A percentile compares a stretch with the other conserved stretches of the same genome.
Evolutionary conservation across 1,140 invertebrate species (phyloP).

Genomic region (Drosophila tropicalis): DNA sequence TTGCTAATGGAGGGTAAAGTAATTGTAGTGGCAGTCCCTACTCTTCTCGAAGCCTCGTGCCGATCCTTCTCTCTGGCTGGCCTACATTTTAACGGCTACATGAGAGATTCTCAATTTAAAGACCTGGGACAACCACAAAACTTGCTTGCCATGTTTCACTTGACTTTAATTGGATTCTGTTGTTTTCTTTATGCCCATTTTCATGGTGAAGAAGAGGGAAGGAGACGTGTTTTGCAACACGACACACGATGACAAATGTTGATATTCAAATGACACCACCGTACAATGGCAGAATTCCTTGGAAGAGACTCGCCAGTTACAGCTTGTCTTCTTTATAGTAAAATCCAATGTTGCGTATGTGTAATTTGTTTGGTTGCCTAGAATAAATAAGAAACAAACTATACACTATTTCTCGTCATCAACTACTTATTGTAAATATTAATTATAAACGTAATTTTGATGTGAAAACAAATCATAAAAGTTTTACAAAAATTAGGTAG

Average conservation of each 20-base stretch:
- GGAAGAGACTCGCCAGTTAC: too few relatives aligned
- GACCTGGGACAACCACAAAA: slow-evolving; percentile 44
- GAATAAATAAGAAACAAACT: too few relatives aligned
- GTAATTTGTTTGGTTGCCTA: too few relatives aligned
- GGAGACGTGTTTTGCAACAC: slow-evolving; percentile 64
- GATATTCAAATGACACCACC: slow-evolving; percentile 73
- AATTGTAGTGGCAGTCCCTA: slow-evolving; percentile 47
- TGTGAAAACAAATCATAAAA: too few relatives aligned
- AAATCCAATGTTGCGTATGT: too few relatives aligned
- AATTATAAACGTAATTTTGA: too few relatives aligned
- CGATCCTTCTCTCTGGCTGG: slow-evolving; percentile 56
- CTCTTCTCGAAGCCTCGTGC: background rate
- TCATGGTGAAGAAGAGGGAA: slow-evolving; percentile 38
- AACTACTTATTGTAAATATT: too few relatives aligned
- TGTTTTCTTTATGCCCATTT: slow-evolving; percentile 74
- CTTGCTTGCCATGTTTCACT: slow-evolving; percentile 67
- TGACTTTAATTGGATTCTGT: slow-evolving; percentile 79
- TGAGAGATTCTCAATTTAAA: slow-evolving; percentile 73
- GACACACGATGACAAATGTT: slow-evolving; percentile 80
- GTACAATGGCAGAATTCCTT: too few relatives aligned
- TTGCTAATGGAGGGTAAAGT: slow-evolving; percentile 62
- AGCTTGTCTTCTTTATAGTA: too few relatives aligned
- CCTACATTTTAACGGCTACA: slow-evolving; percentile 70
- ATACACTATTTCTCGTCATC: too few relatives aligned
- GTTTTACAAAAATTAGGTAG: too few relatives aligned